Percentiles rank a stretch among this genome's conserved stretches.
These are phyloP conservation scores for Clivina fossor DNA, from an alignment of 2,888 invertebrate genomes.

Conservation along the genomic window DNA sequence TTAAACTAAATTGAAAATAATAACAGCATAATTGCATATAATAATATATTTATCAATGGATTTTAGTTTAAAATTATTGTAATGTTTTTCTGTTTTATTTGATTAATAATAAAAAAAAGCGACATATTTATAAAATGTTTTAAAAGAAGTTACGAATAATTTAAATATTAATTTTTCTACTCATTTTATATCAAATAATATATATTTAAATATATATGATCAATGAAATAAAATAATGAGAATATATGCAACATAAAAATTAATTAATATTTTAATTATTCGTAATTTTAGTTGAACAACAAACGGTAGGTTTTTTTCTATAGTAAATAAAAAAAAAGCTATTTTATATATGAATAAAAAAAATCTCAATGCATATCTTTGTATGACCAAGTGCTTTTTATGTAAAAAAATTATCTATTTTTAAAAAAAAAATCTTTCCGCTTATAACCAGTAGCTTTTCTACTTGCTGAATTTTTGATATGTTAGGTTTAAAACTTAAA, in stretches of 20 bases:
- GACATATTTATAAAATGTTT: no score
- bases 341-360: constrained; percentile 30
- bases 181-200: no score
- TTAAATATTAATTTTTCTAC: no score
- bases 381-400: constrained; percentile 33
- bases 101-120: no score
- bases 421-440: constrained; percentile 22
- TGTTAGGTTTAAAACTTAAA: constrained; percentile 13
- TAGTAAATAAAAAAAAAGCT: constrained; percentile 23
- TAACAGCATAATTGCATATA: no score
- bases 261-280: background rate
- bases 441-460: constrained; percentile 23
- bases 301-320: constrained; percentile 22
- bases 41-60: no score
- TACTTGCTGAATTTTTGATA: constrained; percentile 5
- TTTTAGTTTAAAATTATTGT: no score
- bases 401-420: constrained; percentile 32
- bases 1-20: no score
- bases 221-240: background rate
- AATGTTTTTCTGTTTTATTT: no score
- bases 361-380: constrained; percentile 29
- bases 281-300: background rate
- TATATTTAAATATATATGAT: no score
- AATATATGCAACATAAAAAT: background rate
- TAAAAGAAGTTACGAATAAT: no score